Base-by-base conservation (phyloP, 2,888 invertebrate genomes). In the Zaprionus obscuricornis region DNA sequence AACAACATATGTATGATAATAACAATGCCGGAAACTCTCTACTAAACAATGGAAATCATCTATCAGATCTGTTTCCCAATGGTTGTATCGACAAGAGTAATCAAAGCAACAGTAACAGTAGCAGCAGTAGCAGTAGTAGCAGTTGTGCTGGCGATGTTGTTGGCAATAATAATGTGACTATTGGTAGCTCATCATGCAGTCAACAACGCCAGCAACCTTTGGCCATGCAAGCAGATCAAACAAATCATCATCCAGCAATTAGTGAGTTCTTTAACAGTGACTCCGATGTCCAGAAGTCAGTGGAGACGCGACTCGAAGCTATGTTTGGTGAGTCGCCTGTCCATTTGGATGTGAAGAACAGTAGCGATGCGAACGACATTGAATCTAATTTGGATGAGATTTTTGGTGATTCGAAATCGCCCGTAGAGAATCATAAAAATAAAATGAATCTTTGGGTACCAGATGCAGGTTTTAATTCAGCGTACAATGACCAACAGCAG, bases 241-340 rank as follows among this genome's bases (percentile, higher is more conserved):
- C 66, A 1, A 75, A 85, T 42, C 81, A 87, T 60, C 88, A 88
- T 58, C 78, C 79, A 2, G 85, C 87, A 4, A 70, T 88, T 2
- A 88, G 83, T 20, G 90, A 89, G 57, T 87, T 90, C 66, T 90
- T 90, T 29, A 88, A 78, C 58, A 79, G 87, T 4, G 85, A 88
- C 20, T 79, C 87, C 11, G 87, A 87, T 64, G 89, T 89, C 3
- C 88, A 87, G 22, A 90, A 90, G 65, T 89, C 90, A 0, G 90
- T 90, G 42, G 91, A 90, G 58, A 90, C 87, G 3, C 86, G 90
- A 4, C 70, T 90, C 26, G 90, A 91, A 55, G 89, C 90, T 6
- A 90, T 90, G 89, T 90, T 90, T 37, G 90, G 89, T 0, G 90
- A 89, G 66, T 90, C 90, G 0, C 90, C 90, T 0, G 90, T 90